phyloP scores from a whole-genome alignment of 2,797 vertebrate species.

The Mormyrus proboscirostris region DNA sequence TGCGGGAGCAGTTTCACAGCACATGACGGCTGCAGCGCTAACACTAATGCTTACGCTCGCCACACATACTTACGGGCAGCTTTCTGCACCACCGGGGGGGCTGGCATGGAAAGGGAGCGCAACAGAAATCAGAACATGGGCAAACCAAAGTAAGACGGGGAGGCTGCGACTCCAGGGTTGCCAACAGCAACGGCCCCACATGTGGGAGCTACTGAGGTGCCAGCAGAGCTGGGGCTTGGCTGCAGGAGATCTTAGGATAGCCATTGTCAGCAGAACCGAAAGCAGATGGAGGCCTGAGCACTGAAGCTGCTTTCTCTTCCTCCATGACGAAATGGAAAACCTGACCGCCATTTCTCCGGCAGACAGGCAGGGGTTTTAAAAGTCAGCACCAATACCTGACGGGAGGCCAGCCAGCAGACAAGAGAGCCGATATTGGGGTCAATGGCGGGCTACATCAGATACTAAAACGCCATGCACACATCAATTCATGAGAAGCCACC shows the following conservation, averaged over 20 bases:
- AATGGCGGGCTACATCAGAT: background rate
- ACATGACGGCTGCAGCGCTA: background rate
- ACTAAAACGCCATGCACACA: background rate
- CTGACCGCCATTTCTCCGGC: background rate
- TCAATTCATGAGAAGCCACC: background rate
- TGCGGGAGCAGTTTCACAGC: background rate
- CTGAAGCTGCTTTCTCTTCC: background rate
- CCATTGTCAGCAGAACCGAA: background rate
- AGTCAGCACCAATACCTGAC: background rate
- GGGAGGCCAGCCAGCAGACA: background rate
- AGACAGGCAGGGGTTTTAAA: background rate
- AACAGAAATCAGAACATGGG: constrained; percentile 51
- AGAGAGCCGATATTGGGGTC: background rate
- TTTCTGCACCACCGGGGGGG: constrained; percentile 95
- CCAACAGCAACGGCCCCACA: background rate
- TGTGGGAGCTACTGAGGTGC: background rate
- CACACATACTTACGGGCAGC: constrained; percentile 82
- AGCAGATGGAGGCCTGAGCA: background rate
- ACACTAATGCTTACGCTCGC: background rate
- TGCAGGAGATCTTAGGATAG: background rate
- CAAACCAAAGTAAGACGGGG: constrained; percentile 34
- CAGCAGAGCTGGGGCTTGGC: background rate
- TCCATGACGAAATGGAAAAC: background rate
- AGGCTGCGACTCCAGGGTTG: background rate
- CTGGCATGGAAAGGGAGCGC: constrained; percentile 70